Evolutionary conservation across 2,888 invertebrate species (phyloP), one percentile per base, ranked within the genome.

Genomic region (Cantharis flavilabris): DNA sequence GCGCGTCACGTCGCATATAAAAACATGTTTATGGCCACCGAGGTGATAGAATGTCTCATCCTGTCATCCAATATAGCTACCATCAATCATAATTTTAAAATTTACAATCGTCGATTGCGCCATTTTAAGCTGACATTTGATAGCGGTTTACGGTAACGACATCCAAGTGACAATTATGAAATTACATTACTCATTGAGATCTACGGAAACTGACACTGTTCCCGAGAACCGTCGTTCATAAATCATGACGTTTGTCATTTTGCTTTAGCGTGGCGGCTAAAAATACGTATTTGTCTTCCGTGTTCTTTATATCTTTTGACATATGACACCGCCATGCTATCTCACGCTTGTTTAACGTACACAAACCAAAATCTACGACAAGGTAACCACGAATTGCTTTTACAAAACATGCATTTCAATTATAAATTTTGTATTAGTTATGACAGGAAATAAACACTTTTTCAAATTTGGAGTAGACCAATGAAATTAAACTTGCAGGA

Each of bases 141-240:
- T 78, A 69, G 74, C 78, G 78, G 75, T 76, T 86, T 84, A 85
- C 84, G 83, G 84, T 85, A 86, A 86, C 86, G 86, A 85, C 86
- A 83, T 83, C 81, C 82, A 85, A 85, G 85, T 87, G 87, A 87
- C 87, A 87, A 87, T 87, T 87, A 87, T 85, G 86, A 87, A 87
- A 87, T 87, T 87, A 86, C 87, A 87, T 87, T 87, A 86, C 86
- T 87, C 87, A 87, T 86, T 86, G 86, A 86, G 86, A 87, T 85
- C 86, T 86, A 85, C 86, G 86, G 83, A 84, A 84, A 85, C 82
- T 83, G 85, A 85, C 85, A 83, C 80, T 78, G 81, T 83, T 82
- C 83, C 84, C 81, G 83, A 83, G 84, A 84, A 83, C 49, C 83
- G 86, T 85, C 86, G 75, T 82, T 85, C 86, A 85, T 87, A 86